Evolutionary conservation across 2,888 invertebrate genomes (phyloP).

Genomic region (Xestia ashworthii): DNA sequence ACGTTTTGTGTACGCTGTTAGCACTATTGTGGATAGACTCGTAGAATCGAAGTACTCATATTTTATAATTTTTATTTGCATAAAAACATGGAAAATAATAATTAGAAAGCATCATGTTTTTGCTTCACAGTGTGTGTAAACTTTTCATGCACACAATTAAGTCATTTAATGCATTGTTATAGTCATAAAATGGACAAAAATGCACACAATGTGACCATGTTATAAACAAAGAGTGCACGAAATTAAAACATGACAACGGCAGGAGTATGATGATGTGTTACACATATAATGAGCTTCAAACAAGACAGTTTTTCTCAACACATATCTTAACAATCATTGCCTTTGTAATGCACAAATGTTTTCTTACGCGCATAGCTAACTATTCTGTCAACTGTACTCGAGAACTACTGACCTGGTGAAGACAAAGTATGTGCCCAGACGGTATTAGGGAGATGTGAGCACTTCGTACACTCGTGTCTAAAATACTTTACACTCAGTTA

Average conservation of each 20-base stretch:
- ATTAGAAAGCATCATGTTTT: no score
- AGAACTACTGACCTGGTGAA: conserved; percentile 44
- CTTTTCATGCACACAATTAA: no score
- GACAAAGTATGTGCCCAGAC: conserved; percentile 51
- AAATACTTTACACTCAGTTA: conserved; percentile 10
- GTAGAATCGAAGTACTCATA: no score
- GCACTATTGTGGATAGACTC: no score
- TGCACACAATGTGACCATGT: background rate
- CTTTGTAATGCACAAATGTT: background rate
- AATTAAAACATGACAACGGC: background rate
- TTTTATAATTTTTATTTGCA: no score
- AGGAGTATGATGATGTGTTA: background rate
- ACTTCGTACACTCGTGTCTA: background rate
- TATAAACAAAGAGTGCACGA: background rate
- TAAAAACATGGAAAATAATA: no score
- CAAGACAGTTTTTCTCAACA: no score
- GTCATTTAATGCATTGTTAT: background rate
- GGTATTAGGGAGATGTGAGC: conserved; percentile 29
- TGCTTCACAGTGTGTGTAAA: no score
- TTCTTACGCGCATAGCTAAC: background rate
- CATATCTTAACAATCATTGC: background rate
- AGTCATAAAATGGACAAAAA: background rate
- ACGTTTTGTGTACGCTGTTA: no score
- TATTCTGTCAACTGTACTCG: conserved; percentile 2
- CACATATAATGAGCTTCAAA: background rate